Evolutionary conservation across 1,140 invertebrate genomes (phyloP), one percentile per base, ranked within the genome.

Genomic region (Sipha flava): DNA sequence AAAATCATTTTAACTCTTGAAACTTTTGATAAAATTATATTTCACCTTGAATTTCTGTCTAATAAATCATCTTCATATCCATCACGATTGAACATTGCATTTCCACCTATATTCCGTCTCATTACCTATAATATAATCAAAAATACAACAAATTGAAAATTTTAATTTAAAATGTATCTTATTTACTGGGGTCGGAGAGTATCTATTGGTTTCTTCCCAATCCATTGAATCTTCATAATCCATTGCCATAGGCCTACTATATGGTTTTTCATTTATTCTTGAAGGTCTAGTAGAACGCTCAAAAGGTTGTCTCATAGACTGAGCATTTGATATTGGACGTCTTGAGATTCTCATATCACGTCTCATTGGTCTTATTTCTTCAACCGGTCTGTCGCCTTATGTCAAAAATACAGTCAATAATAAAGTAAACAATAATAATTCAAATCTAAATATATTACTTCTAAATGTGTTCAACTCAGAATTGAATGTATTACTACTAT

Each of bases 211-310:
- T 10, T 77, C 73, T 43, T 77, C 73, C 73, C 73, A 77, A 2
- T 77, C 73, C 73, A 77, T 77, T 23, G 73, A 77, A 59, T 77
- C 73, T 1, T 77, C 73, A 45, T 77, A 77, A 57, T 54, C 73
- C 49, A 57, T 77, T 23, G 49, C 73, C 49, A 77, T 26, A 40
- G 73, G 49, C 26, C 73, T 77, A 40, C 5, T 57, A 77, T 77
- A 77, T 26, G 73, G 73, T 40, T 77, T 77, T 43, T 77, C 73
- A 59, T 77, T 77, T 26, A 40, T 16, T 57, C 73, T 21, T 23
- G 34, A 26, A 7, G 52, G 34, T 57, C 73, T 77, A 12, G 23
- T 59, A 40, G 73, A 57, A 31, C 52, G 49, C 5, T 77, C 73
- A 6, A 14, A 4, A 29, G 73, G 49, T 59, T 52, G 49, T 77